These are phyloP conservation scores for Clupea harengus DNA, from an alignment of 2,113 vertebrate genomes.

Conservation along the genomic window DNA sequence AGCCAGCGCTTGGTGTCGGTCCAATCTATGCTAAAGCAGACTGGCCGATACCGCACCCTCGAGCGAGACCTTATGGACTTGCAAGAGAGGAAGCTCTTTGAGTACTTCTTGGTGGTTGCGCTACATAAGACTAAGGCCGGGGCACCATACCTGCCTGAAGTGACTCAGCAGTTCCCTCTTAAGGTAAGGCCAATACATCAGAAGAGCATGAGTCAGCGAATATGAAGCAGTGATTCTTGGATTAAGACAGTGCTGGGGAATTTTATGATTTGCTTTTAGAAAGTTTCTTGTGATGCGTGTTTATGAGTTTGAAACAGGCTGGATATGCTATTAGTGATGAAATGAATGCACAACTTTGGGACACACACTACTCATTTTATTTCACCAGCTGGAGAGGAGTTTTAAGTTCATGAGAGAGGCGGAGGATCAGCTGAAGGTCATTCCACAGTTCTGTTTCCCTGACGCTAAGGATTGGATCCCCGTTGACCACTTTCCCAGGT, in stretches of 20 bases:
- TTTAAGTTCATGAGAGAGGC: conserved; percentile 94
- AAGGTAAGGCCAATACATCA: conserved; percentile 72
- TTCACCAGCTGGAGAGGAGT: conserved; percentile 83
- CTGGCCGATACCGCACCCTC: conserved; percentile 76
- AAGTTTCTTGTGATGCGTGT: neutral
- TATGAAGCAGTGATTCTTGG: neutral
- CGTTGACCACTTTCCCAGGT: conserved; percentile 91
- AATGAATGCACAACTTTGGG: neutral
- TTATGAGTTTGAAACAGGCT: neutral
- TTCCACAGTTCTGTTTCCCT: conserved; percentile 96
- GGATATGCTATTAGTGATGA: neutral
- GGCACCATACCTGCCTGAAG: conserved; percentile 84
- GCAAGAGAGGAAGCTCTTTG: conserved; percentile 90
- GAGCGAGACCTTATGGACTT: conserved; percentile 85
- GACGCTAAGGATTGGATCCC: conserved; percentile 95
- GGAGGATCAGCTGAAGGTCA: conserved; percentile 94
- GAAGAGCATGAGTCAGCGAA: neutral
- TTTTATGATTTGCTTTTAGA: neutral
- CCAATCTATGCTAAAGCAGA: conserved; percentile 88
- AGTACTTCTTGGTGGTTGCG: conserved; percentile 92
- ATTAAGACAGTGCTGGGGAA: neutral
- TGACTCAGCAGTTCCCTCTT: conserved; percentile 93
- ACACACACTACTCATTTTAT: neutral
- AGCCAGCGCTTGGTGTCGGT: conserved; percentile 90
- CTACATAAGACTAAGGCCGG: conserved; percentile 90